Evolutionary conservation across 2,888 invertebrate genomes (phyloP), one percentile per base, ranked within the genome.

Genomic region (Chrysolina americana): DNA sequence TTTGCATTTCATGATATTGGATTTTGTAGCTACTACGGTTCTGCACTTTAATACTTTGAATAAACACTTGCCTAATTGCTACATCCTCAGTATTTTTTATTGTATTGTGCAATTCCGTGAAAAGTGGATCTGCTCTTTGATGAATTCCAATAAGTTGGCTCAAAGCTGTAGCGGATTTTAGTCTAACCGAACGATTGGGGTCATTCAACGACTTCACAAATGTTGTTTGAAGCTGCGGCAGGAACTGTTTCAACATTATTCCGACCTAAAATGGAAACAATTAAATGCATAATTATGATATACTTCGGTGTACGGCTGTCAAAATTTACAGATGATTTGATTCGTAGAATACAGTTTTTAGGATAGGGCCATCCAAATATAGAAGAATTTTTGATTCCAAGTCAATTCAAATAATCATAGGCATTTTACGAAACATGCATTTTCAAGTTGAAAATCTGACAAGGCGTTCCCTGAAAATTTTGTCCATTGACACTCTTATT

Each of bases 161-260:
- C 28, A 99, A 90, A 68, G 98, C 98, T 66, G 91, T 90, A 0
- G 96, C 98, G 10, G 98, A 96, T 89, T 95, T 95, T 81, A 98
- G 91, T 76, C 98, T 91, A 19, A 98, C 98, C 78, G 92, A 91
- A 73, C 98, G 91, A 87, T 95, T 95, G 36, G 94, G 92, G 88
- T 99, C 99, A 86, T 95, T 94, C 71, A 99, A 90, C 4, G 98
- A 96, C 89, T 98, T 98, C 69, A 98, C 91, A 89, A 99, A 99
- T 19, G 99, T 99, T 1, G 98, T 98, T 90, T 99, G 99, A 50
- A 99, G 92, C 89, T 99, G 99, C 1, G 99, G 99, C 84, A 99
- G 91, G 90, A 99, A 99, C 87, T 99, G 98, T 88, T 98, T 98
- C 87, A 99, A 89, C 94, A 97, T 95, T 48, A 94, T 92, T 62